Evolutionary conservation across 1,140 invertebrate genomes (phyloP).

Genomic region (Mizuhopecten yessoensis): DNA sequence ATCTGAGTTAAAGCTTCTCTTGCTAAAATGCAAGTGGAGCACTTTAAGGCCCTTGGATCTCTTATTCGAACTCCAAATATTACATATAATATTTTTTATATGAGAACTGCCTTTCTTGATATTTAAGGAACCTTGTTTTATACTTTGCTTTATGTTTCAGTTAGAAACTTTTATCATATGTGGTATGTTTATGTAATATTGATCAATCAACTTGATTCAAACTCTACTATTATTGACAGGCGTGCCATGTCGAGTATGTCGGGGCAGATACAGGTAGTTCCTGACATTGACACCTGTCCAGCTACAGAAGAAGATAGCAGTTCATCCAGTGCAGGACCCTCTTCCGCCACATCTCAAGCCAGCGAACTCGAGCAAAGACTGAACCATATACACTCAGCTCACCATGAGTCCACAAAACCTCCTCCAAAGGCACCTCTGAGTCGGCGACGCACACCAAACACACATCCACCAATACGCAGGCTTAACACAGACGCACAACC

Average conservation of each 20-base stretch:
- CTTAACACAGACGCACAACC: slow-evolving; percentile 66
- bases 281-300: slow-evolving; percentile 71
- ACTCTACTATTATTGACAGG: slow-evolving; percentile 58
- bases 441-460: slow-evolving; percentile 65
- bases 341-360: slow-evolving; percentile 39
- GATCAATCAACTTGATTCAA: no score
- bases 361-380: slow-evolving; percentile 46
- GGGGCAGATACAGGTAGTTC: slow-evolving; percentile 76
- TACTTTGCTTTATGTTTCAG: no score
- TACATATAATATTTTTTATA: no score
- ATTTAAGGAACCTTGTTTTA: no score
- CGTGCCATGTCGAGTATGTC: slow-evolving; percentile 67
- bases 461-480: slow-evolving; percentile 70
- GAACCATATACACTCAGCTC: slow-evolving; percentile 51
- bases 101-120: no score
- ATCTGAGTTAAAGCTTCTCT: no score
- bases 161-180: no score
- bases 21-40: no score
- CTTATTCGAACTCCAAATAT: no score
- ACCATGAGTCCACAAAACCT: slow-evolving; percentile 66
- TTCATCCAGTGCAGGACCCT: background rate
- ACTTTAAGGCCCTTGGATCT: no score
- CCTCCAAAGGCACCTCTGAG: slow-evolving; percentile 61
- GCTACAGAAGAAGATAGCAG: slow-evolving; percentile 20
- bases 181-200: no score